Evolutionary conservation across 2,113 vertebrate species (phyloP), one percentile per base, ranked within the genome.

Genomic region (Chloebia gouldiae): DNA sequence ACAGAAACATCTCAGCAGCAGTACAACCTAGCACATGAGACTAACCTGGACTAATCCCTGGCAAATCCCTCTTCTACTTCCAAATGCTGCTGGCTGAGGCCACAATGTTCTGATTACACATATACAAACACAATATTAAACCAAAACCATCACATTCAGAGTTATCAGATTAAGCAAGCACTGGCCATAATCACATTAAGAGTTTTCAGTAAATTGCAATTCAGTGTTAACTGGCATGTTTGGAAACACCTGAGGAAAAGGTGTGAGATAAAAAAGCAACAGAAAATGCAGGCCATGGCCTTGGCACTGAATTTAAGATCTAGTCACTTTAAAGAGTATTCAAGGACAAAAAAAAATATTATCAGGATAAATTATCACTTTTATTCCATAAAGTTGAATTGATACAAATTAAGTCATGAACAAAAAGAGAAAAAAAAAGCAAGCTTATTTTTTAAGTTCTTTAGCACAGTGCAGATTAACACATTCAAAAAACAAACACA

Each of bases 91-190:
- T 86, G 71, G 42, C 54, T 90, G 40, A 8, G n/a, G 35, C 16
- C 44, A 51, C 61, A n/a, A 5, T 2, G 10, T 24, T 14, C 75
- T 31, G 23, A 68, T n/a, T 0, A 22, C 3, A 7, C 0, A 0
- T 4, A 39, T 1, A 51, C 30, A 72, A n/a, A 53, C 23, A 42
- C 22, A 56, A 14, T 9, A 83, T n/a, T 53, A 65, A 31, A 65
- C 59, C 53, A 54, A 19, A 3, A 16, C 22, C 47, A 30, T n/a
- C 27, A 44, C 56, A 77, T 24, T 33, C 40, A 45, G 15, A 57
- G 57, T 57, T 24, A 70, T 9, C 60, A 66, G 21, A 54, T 47
- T n/a, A 57, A 57, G 45, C 35, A 60, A 81, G 15, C n/a, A 61
- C 37, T 20, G 15, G 25, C n/a, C 31, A 42, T 15, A 11, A 57